Percentiles rank a stretch among this genome's conserved stretches.
These are phyloP conservation scores for Parnassius apollo DNA, from an alignment of 2,888 invertebrate genomes.

Conservation along the genomic window DNA sequence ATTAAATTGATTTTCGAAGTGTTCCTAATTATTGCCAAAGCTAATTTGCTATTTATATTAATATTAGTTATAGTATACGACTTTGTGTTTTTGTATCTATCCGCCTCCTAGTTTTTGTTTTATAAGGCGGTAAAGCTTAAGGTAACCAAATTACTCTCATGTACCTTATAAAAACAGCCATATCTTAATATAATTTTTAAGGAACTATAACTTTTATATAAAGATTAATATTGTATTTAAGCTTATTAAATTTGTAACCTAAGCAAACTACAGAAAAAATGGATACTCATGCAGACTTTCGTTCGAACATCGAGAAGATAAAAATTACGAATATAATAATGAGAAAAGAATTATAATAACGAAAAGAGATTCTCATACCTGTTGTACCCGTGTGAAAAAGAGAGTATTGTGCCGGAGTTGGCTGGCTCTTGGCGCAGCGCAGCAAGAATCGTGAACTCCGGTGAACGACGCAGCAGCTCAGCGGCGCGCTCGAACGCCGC, in stretches of 20 bases:
- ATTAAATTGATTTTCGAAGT: too few species aligned
- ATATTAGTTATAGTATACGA: too few species aligned
- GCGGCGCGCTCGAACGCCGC: constrained; percentile 85
- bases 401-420: constrained; percentile 91
- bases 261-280: constrained; percentile 2
- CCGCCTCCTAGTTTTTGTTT: too few species aligned
- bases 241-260: background rate
- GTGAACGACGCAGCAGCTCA: constrained; percentile 84
- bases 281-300: constrained; percentile 6
- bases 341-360: background rate
- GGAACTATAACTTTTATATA: too few species aligned
- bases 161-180: too few species aligned
- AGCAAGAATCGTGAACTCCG: constrained; percentile 91
- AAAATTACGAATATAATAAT: background rate
- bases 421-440: constrained; percentile 88
- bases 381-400: constrained; percentile 90
- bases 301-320: constrained; percentile 10
- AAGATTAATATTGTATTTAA: too few species aligned
- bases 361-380: constrained; percentile 69
- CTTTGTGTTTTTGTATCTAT: too few species aligned
- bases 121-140: too few species aligned
- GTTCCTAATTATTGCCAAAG: too few species aligned
- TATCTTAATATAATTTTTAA: too few species aligned
- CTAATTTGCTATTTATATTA: too few species aligned
- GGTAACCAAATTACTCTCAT: too few species aligned